Evolutionary conservation across 2,888 invertebrate genomes (phyloP), one percentile per base, ranked within the genome.

Genomic region (Mythimna loreyi): DNA sequence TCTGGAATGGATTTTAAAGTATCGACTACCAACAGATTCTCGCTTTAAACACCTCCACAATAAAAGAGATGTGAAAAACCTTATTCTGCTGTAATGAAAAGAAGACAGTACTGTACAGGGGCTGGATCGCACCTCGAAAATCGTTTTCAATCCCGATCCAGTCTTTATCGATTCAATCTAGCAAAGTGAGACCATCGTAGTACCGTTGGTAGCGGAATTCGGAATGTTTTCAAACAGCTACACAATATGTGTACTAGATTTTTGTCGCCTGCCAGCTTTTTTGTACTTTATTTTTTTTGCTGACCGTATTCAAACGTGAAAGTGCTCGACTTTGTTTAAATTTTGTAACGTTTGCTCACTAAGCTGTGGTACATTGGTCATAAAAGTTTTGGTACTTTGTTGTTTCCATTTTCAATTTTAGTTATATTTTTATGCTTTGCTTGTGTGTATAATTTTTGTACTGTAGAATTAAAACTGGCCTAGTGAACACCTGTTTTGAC

Each of bases 111-210:
- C 59, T 70, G 36, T 66, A 68, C 47, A 50, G 40, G 49, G 59
- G 67, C 53, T 50, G 52, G 60, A 82, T 84, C 75, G 75, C 61
- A 72, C 76, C 68, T 77, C 59, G 75, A 77, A 84, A 84, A 82
- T 82, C 78, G 82, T 82, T 85, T 83, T 68, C 80, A 75, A 73
- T 80, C 72, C 68, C 61, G 67, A 81, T 83, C 40, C 78, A 76
- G 74, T 67, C 78, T 81, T 80, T 84, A 87, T 86, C 85, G 87
- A 85, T 86, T 83, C 86, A 87, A 87, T 87, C 83, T 86, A 70
- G 81, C 74, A 80, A 82, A 87, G 84, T 87, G 85, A 82, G 74
- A 83, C 62, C 73, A 78, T 82, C 75, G 72, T 13, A 64, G 64
- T 78, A 50, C 62, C 72, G 72, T 57, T 21, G 49, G 57, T 55